These are phyloP conservation scores for Reticulitermes speratus DNA, from an alignment of 1,140 invertebrate genomes.

Conservation along the genomic window DNA sequence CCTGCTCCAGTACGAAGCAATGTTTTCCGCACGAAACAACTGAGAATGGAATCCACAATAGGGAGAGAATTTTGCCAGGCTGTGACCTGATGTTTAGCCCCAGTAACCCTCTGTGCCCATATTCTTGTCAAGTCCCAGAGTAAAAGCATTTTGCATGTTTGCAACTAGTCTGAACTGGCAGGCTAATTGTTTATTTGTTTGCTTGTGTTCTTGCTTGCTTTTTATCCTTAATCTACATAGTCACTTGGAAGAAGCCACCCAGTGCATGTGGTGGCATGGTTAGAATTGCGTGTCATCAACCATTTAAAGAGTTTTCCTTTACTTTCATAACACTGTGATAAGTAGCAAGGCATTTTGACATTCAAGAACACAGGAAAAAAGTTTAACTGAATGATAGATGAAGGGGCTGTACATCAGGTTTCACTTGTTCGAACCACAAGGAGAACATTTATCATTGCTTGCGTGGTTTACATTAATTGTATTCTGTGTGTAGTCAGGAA, in stretches of 20 bases:
- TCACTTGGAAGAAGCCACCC: background rate
- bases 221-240: background rate
- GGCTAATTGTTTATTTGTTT: too few species aligned
- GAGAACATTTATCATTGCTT: background rate
- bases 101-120: too few species aligned
- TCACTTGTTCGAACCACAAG: background rate
- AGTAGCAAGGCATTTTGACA: background rate
- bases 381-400: background rate
- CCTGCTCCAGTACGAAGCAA: too few species aligned
- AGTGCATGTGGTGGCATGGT: background rate
- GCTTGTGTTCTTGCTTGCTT: too few species aligned
- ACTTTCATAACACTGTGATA: background rate
- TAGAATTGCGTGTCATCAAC: slow-evolving; percentile 1
- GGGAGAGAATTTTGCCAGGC: too few species aligned
- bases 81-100: too few species aligned
- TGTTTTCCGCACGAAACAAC: too few species aligned
- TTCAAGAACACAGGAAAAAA: background rate
- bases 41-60: too few species aligned
- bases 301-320: background rate
- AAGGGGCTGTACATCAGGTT: background rate
- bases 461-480: background rate
- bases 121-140: too few species aligned
- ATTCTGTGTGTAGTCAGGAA: background rate
- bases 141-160: too few species aligned
- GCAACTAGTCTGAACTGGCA: too few species aligned